Conservation (phyloP, 2,797 vertebrate genomes). For the Diglossa cyanea region DNA sequence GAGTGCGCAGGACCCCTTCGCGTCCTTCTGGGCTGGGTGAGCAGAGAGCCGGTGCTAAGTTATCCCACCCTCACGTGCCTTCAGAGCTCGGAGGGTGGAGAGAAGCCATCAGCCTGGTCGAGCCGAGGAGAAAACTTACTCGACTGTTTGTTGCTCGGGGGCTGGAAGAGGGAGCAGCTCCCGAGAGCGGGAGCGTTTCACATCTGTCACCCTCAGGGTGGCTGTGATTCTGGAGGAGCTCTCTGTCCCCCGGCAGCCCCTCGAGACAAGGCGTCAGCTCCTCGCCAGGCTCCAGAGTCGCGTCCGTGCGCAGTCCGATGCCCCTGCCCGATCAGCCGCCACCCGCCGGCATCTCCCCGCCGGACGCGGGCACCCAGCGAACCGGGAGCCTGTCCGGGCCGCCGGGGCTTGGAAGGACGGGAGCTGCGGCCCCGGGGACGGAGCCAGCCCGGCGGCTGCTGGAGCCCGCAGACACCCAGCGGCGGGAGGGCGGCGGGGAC, state of each 20-base stretch:
- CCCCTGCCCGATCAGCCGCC: not conserved
- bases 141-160: not conserved
- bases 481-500: not conserved
- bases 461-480: not conserved
- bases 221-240: not conserved
- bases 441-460: not conserved
- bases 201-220: not conserved
- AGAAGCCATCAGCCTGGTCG: not conserved
- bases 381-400: not conserved
- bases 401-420: not conserved
- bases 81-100: not conserved
- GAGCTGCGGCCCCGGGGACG: not conserved
- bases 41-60: not conserved
- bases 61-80: not conserved
- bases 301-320: not conserved
- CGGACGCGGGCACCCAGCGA: not conserved
- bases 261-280: not conserved
- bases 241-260: not conserved
- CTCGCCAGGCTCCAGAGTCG: not conserved
- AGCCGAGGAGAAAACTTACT: conserved; percentile 21
- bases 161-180: not conserved
- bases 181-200: not conserved
- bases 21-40: conserved; percentile 2
- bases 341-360: not conserved
- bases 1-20: not conserved